Conservation (phyloP, 2,888 invertebrate genomes). For the Ptychoptera contaminata region DNA sequence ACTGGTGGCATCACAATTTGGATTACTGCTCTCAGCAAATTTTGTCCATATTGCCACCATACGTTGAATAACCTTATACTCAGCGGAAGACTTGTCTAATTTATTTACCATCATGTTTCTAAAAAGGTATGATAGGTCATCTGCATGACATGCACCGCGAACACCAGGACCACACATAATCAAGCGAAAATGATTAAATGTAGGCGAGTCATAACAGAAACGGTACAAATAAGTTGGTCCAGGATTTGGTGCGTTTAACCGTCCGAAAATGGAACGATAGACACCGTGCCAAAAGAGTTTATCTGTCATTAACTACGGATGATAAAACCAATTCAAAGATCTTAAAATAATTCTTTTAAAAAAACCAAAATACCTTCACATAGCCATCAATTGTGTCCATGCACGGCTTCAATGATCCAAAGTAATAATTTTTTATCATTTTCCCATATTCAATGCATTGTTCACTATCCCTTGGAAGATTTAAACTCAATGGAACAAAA, state of each 20-base stretch:
- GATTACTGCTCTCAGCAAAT: slow-evolving; percentile 24
- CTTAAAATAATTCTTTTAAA: background rate
- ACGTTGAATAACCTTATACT: slow-evolving; percentile 18
- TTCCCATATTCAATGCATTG: slow-evolving; percentile 22
- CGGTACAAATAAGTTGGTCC: slow-evolving; percentile 27
- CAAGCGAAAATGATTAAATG: slow-evolving; percentile 27
- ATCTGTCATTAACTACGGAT: slow-evolving; percentile 26
- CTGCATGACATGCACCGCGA: slow-evolving; percentile 28
- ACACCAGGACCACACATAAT: slow-evolving; percentile 26
- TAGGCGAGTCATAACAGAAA: slow-evolving; percentile 28
- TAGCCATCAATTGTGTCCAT: slow-evolving; percentile 19
- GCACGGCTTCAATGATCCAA: slow-evolving; percentile 27
- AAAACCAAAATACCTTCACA: background rate
- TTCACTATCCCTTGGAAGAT: slow-evolving; percentile 18
- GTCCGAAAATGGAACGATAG: slow-evolving; percentile 12
- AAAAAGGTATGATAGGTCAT: slow-evolving; percentile 29
- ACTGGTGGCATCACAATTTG: slow-evolving; percentile 13
- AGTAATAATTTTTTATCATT: slow-evolving; percentile 30
- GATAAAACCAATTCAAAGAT: background rate
- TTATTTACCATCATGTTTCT: slow-evolving; percentile 26
- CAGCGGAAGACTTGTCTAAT: slow-evolving; percentile 17
- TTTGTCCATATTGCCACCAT: slow-evolving; percentile 24
- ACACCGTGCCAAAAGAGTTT: slow-evolving; percentile 30
- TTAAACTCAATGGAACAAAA: slow-evolving; percentile 22
- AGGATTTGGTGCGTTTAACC: slow-evolving; percentile 15